phyloP scores from a whole-genome alignment of 1,140 invertebrate genomes.

The Bombus cullumanus region DNA sequence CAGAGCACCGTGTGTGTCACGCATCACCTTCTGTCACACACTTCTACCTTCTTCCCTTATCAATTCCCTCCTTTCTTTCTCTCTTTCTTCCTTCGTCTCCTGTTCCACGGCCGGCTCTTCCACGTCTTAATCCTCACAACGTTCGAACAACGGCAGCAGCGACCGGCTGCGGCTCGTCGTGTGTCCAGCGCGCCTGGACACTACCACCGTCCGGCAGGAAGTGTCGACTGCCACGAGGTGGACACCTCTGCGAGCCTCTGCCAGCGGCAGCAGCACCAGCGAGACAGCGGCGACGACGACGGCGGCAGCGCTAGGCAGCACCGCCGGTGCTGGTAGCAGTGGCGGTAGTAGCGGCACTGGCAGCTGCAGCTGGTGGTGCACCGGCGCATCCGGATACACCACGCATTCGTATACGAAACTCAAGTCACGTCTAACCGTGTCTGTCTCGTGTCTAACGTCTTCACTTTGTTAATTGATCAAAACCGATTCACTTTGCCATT shows the following conservation, averaged over 20 bases:
- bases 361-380: constrained; percentile 66
- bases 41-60: background rate
- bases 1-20: constrained; percentile 22
- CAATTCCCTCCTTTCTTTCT: background rate
- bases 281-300: constrained; percentile 9
- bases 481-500: background rate
- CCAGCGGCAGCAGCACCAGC: constrained; percentile 47
- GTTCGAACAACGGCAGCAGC: constrained; percentile 40
- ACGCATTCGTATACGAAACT: constrained; percentile 47
- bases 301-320: constrained; percentile 30
- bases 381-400: constrained; percentile 60
- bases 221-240: constrained; percentile 68
- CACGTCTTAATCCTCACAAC: constrained; percentile 15
- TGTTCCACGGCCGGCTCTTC: constrained; percentile 15
- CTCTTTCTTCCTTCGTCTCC: constrained; percentile 26
- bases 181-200: constrained; percentile 64
- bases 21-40: constrained; percentile 33
- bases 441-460: background rate
- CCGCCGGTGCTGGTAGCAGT: constrained; percentile 46
- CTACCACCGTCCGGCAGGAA: constrained; percentile 68
- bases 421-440: background rate
- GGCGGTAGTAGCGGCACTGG: constrained; percentile 56
- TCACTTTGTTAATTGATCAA: background rate
- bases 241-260: constrained; percentile 64
- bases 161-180: constrained; percentile 51